These are phyloP conservation scores for Octopus sinensis DNA, from an alignment of 1,140 invertebrate species.

Conservation along the genomic window DNA sequence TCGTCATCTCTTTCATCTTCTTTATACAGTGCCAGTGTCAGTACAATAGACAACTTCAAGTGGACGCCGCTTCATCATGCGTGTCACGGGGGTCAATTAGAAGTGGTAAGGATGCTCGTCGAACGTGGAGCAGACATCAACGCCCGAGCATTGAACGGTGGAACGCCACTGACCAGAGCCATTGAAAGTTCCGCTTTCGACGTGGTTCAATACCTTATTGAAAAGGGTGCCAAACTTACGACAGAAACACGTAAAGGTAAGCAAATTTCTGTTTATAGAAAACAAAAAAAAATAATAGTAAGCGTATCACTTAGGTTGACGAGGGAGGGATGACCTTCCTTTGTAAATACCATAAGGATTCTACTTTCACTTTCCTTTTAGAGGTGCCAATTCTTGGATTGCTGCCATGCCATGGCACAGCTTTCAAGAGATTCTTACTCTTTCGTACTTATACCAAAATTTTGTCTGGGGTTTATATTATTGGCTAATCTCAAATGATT, in stretches of 20 bases:
- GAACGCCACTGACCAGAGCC: constrained; percentile 56
- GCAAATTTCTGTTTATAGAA: not conserved
- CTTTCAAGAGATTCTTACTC: no score
- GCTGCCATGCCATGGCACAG: no score
- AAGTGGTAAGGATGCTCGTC: constrained; percentile 52
- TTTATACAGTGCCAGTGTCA: constrained; percentile 51
- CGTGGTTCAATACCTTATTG: constrained; percentile 53
- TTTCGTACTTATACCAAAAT: no score
- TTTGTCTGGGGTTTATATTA: no score
- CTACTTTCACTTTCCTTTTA: no score
- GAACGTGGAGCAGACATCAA: constrained; percentile 54
- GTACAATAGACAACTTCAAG: constrained; percentile 57
- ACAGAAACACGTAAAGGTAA: constrained; percentile 56
- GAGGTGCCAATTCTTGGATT: no score
- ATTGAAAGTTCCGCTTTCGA: constrained; percentile 55
- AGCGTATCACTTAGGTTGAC: no score
- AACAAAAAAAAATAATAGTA: not conserved
- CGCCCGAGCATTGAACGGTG: constrained; percentile 53
- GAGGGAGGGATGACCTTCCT: no score
- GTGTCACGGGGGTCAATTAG: constrained; percentile 54
- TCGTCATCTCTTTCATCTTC: no score
- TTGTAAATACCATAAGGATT: no score
- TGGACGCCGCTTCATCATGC: constrained; percentile 60
- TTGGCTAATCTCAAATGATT: no score
- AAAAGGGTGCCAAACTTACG: constrained; percentile 53